Percentiles rank a stretch among this genome's conserved stretches.
Conservation (phyloP, 1,140 invertebrate genomes). For the Agraylea sexmaculata region DNA sequence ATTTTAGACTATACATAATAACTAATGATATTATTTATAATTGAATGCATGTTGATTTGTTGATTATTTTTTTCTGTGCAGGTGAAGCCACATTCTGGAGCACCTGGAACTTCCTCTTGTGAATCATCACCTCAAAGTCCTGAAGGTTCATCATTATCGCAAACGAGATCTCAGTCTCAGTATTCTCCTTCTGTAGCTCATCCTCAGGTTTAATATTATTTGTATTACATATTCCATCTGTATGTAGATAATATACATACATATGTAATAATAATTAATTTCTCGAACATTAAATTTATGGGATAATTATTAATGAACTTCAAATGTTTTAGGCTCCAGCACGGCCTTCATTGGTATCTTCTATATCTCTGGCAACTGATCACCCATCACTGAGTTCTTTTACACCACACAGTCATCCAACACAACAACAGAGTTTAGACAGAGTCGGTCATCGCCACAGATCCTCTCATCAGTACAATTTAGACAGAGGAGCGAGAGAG, state of each 20-base stretch:
- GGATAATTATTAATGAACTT: not conserved
- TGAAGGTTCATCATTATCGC: constrained; percentile 28
- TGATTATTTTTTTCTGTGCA: no score
- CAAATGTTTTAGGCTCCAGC: constrained; percentile 22
- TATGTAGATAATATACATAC: not conserved
- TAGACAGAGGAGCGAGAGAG: constrained; percentile 32
- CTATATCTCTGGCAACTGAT: constrained; percentile 36
- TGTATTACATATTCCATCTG: not conserved
- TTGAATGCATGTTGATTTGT: no score
- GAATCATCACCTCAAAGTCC: constrained; percentile 39
- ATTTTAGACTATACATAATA: no score
- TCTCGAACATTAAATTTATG: not conserved
- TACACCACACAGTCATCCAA: constrained; percentile 12
- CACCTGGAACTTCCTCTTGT: constrained; percentile 34
- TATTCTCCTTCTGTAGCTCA: constrained; percentile 6
- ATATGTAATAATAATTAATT: no score
- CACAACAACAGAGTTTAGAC: constrained; percentile 32
- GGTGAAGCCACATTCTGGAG: constrained; percentile 34
- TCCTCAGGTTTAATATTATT: constrained; percentile 8
- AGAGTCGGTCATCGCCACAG: constrained; percentile 27
- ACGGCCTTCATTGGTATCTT: constrained; percentile 36
- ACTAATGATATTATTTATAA: no score
- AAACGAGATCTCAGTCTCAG: constrained; percentile 9
- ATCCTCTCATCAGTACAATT: constrained; percentile 18
- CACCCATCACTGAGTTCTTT: constrained; percentile 17